phyloP scores from a whole-genome alignment of 2,113 vertebrate genomes.

The Solea solea region DNA sequence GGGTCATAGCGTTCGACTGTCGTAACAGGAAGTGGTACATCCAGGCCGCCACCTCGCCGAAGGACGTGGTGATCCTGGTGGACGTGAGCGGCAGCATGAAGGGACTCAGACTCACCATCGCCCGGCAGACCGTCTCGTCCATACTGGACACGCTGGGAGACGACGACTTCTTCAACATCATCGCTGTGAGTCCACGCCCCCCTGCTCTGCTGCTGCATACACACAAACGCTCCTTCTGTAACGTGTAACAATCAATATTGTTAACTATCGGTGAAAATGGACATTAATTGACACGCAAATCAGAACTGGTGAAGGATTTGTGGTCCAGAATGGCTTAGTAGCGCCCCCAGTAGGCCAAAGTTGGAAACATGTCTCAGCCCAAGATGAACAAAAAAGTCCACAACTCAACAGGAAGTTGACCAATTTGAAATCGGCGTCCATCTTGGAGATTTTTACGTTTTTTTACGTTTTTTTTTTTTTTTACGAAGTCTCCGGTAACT shows the following conservation, averaged over 20 bases:
- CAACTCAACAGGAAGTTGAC: background rate
- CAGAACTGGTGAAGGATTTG: too few relatives aligned
- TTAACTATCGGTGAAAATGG: too few relatives aligned
- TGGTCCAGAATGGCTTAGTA: too few relatives aligned
- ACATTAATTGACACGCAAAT: too few relatives aligned
- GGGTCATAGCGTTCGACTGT: constrained; percentile 79
- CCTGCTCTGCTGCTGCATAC: too few relatives aligned
- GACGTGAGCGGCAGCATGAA: constrained; percentile 99
- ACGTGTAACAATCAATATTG: too few relatives aligned
- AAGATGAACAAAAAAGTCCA: background rate
- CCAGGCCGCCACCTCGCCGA: constrained; percentile 97
- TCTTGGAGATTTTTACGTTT: too few relatives aligned
- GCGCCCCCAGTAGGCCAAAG: too few relatives aligned
- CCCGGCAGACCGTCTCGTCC: constrained; percentile 95
- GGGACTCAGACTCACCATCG: constrained; percentile 95
- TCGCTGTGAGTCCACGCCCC: constrained; percentile 86
- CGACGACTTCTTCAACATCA: constrained; percentile 99
- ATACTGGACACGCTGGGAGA: constrained; percentile 98
- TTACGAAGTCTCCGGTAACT: too few relatives aligned
- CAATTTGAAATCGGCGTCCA: too few relatives aligned
- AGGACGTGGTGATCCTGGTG: constrained; percentile 96
- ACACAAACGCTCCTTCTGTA: background rate
- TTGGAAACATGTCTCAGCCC: too few relatives aligned
- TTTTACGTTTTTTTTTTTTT: too few relatives aligned
- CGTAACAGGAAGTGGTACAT: constrained; percentile 87